Evolutionary conservation across 2,113 vertebrate genomes (phyloP).

Genomic region (Chaenogobius annularis): DNA sequence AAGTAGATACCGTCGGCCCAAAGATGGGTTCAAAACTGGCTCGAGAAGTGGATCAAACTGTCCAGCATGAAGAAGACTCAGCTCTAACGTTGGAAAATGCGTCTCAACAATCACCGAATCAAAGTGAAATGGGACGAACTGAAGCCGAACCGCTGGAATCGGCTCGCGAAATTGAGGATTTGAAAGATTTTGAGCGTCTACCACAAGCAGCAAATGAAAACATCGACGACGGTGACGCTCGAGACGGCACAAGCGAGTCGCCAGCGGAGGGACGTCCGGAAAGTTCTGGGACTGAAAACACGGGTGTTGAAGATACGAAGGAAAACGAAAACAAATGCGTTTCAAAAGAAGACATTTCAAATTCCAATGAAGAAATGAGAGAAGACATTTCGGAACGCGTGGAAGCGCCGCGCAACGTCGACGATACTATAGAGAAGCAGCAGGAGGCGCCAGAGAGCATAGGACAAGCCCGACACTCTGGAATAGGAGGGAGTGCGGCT

Average conservation of each 20-base stretch:
- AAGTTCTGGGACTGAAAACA: neutral
- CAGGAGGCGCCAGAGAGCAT: neutral
- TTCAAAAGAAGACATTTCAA: neutral
- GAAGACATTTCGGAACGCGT: too few relatives aligned
- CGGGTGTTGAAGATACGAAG: neutral
- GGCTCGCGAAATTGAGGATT: slow-evolving; percentile 13
- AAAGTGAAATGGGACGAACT: neutral
- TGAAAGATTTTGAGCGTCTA: slow-evolving; percentile 18
- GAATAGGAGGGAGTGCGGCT: neutral
- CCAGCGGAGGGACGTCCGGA: neutral
- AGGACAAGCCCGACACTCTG: neutral
- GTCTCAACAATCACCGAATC: neutral
- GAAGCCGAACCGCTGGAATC: neutral
- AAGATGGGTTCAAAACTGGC: neutral
- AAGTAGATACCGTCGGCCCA: neutral
- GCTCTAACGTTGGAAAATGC: neutral
- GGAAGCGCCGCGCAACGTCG: neutral
- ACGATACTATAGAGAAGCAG: neutral
- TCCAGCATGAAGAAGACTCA: neutral
- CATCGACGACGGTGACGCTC: neutral
- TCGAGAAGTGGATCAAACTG: neutral
- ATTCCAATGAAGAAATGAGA: neutral
- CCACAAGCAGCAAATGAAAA: neutral
- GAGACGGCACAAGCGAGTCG: neutral
- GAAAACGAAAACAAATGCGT: neutral